Evolutionary conservation across 2,888 invertebrate species (phyloP), one percentile per base, ranked within the genome.

Genomic region (Aleiodes leptofemur): DNA sequence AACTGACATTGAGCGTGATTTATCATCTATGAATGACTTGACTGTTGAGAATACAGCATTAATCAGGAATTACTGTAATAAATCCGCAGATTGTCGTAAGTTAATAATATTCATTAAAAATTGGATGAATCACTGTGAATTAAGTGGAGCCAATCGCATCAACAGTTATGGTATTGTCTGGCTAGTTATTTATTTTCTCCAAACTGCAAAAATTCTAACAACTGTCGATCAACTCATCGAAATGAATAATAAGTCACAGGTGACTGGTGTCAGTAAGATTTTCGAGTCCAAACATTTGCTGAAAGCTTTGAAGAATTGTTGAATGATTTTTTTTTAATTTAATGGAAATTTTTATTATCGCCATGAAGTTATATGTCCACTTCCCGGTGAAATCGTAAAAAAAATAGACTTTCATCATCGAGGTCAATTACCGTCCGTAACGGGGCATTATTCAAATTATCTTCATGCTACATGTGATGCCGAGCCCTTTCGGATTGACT

Each of bases 161-260:
- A 89, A 91, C 2, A 92, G 91, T n/a, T 94, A 93, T 82, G 91
- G 92, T 3, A 83, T 93, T 38, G 90, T 90, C 0, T 90, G 93
- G 84, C 87, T 93, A 87, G 91, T 92, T 4, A 90, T 94, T 55
- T 93, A 92, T 84, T 93, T 91, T 82, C 85, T 94, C 29, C 93
- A 94, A 89, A 82, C 82, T 0, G 83, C 90, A 68, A 82, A 87
- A 0, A 83, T 91, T 69, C 82, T 93, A 61, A 83, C 89, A 29
- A 88, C 91, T 1, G 73, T 87, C 84, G 79, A 88, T 84, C 79
- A 86, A 81, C 86, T 86, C 23, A 79, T 82, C 50, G 38, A 72
- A 14, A 8, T 23, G n/a, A 69, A 77, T n/a, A 79, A 79, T 29
- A 23, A 81, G 23, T 83, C 83, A 0, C 72, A 77, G 50, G 73